A percentile compares a stretch with the other conserved stretches of the same genome.
Conservation (phyloP, 2,113 vertebrate genomes). For the Saguinus midas region DNA sequence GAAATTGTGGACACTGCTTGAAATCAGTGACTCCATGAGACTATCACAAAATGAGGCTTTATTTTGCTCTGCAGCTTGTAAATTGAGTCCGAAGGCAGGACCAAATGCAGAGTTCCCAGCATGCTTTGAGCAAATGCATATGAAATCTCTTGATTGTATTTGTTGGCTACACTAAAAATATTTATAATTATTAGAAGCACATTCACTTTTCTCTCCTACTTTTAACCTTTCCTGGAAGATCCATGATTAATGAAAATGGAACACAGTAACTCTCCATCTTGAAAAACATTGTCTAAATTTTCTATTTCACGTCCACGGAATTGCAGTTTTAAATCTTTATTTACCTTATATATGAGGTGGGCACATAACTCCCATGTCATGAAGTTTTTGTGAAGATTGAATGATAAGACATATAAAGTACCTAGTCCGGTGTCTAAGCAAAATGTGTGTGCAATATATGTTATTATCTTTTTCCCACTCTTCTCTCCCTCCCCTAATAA, state of each 20-base stretch:
- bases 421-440: fast-evolving
- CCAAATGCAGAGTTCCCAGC: neutral
- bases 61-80: neutral
- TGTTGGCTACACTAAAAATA: neutral
- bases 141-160: neutral
- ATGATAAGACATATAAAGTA: neutral
- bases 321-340: neutral
- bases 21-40: neutral
- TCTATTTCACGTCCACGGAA: neutral
- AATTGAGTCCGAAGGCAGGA: neutral
- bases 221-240: neutral
- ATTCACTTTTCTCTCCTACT: neutral
- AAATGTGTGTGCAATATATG: neutral
- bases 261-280: neutral
- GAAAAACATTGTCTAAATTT: neutral
- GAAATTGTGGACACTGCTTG: neutral
- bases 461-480: neutral
- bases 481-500: neutral
- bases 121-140: neutral
- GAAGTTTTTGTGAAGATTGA: neutral
- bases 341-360: neutral
- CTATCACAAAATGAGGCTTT: neutral
- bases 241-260: neutral
- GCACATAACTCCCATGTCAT: neutral
- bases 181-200: neutral